Percentiles rank a stretch among this genome's conserved stretches.
phyloP scores from a whole-genome alignment of 2,113 vertebrate genomes.

The Podilymbus podiceps region DNA sequence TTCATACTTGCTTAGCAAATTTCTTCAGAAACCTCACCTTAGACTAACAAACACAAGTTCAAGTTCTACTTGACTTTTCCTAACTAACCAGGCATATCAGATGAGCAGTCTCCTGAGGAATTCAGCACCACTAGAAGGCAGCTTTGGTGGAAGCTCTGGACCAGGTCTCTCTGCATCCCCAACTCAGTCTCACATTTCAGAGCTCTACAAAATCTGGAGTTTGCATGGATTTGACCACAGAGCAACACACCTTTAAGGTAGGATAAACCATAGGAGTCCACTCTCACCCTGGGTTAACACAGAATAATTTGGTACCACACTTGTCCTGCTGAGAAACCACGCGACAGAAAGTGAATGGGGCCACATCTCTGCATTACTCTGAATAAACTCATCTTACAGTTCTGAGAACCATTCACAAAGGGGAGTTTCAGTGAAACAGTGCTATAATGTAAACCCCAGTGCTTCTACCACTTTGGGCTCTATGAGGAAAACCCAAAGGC shows the following conservation, averaged over 20 bases:
- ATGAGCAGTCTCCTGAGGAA: not conserved
- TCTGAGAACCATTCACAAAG: not conserved
- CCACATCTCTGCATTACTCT: not conserved
- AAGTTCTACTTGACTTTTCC: not conserved
- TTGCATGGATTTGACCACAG: not conserved
- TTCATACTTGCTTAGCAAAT: conserved; percentile 4
- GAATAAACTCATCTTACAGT: not conserved
- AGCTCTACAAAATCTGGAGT: not conserved
- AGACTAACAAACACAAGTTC: not conserved
- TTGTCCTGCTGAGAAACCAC: not conserved
- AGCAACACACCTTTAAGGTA: not conserved
- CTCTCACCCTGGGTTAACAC: not conserved
- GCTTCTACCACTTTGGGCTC: not conserved
- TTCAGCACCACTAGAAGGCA: not conserved
- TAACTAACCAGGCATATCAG: not conserved
- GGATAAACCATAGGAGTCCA: not conserved
- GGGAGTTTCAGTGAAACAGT: not conserved
- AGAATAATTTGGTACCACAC: not conserved
- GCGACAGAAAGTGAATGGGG: not conserved
- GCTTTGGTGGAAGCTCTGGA: not conserved
- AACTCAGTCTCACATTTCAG: not conserved
- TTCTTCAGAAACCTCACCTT: not conserved
- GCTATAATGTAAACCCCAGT: not conserved
- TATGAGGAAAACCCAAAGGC: not conserved
- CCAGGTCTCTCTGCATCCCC: not conserved